Conservation (phyloP, 2,113 vertebrate genomes). For the Coptodon bakossiorum region DNA sequence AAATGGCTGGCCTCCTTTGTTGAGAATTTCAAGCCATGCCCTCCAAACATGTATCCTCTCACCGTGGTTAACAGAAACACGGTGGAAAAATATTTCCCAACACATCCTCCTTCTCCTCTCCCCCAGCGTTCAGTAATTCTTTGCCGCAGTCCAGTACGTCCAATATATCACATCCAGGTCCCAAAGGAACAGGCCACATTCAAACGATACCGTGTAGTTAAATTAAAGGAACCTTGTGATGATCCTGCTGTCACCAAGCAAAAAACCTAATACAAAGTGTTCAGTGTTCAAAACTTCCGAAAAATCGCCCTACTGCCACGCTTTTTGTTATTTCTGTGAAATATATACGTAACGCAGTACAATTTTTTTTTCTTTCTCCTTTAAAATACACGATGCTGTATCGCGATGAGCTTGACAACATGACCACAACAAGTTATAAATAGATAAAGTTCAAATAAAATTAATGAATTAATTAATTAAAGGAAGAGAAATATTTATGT, state of each 20-base stretch:
- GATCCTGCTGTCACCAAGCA: not conserved
- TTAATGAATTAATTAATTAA: not conserved
- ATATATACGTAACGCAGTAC: not conserved
- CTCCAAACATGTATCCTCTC: not conserved
- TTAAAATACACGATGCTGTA: not conserved
- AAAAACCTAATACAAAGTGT: not conserved
- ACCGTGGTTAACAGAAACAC: not conserved
- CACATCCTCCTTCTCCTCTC: not conserved
- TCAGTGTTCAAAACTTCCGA: not conserved
- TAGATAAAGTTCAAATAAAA: no score
- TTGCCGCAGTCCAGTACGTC: not conserved
- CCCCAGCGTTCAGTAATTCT: not conserved
- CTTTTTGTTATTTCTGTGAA: not conserved
- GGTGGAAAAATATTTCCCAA: not conserved
- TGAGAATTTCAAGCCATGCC: not conserved
- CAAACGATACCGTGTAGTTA: not conserved
- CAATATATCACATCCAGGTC: constrained; percentile 18
- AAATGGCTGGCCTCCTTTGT: not conserved
- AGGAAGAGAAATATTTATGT: not conserved
- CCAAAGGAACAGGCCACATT: not conserved
- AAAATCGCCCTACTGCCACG: rapidly evolving
- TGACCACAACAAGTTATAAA: not conserved
- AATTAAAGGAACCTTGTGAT: not conserved
- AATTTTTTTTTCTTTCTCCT: not conserved
- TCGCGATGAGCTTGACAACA: not conserved